phyloP scores from a whole-genome alignment of 2,113 vertebrate genomes.

The Clarias gariepinus region DNA sequence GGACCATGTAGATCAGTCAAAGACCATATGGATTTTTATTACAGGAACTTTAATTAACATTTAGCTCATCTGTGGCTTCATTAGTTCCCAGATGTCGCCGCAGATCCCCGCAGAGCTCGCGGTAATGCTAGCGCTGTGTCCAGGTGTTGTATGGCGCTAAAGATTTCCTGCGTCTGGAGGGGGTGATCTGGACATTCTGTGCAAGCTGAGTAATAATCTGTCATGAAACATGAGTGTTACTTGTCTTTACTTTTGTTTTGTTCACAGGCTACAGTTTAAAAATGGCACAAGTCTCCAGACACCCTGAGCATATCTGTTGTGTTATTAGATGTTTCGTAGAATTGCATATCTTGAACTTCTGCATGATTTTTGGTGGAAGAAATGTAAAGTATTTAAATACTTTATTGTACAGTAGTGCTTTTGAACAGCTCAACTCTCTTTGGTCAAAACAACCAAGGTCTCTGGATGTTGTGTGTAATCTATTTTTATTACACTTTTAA shows the following conservation, averaged over 20 bases:
- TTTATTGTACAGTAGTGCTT: background rate
- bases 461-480: background rate
- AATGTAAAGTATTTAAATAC: background rate
- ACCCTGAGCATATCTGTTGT: background rate
- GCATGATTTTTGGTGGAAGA: background rate
- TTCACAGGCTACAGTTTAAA: background rate
- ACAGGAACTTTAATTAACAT: slow-evolving; percentile 58
- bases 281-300: background rate
- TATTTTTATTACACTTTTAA: background rate
- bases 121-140: slow-evolving; percentile 34
- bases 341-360: background rate
- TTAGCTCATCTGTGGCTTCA: slow-evolving; percentile 58
- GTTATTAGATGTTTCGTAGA: background rate
- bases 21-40: slow-evolving; percentile 59
- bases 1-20: slow-evolving; percentile 45
- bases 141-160: slow-evolving; percentile 43
- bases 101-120: slow-evolving; percentile 34
- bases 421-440: background rate
- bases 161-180: slow-evolving; percentile 38
- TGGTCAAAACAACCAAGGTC: background rate
- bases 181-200: slow-evolving; percentile 7
- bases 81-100: slow-evolving; percentile 55
- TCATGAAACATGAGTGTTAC: background rate
- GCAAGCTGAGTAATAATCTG: slow-evolving; percentile 3
- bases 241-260: slow-evolving; percentile 15